A percentile compares a stretch with the other conserved stretches of the same genome.
Conservation (phyloP, 2,888 invertebrate species). For the Sinopyrophorus schimmeli region DNA sequence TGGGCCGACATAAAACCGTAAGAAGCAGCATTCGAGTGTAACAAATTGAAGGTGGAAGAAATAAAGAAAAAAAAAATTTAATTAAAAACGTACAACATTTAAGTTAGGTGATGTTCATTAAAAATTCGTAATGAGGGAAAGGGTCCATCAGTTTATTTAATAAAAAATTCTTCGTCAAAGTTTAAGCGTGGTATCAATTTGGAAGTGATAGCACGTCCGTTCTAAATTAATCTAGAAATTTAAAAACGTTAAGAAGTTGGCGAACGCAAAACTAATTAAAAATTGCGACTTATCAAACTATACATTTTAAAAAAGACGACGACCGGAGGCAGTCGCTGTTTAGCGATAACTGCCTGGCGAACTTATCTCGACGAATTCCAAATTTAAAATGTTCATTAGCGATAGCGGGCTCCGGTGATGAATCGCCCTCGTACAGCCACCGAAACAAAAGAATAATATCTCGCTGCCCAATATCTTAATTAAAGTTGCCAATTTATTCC, state of each 20-base stretch:
- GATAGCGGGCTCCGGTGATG: constrained; percentile 52
- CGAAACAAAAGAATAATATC: constrained; percentile 57
- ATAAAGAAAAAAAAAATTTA: too few species aligned
- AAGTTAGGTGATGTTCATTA: too few species aligned
- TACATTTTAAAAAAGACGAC: constrained; percentile 8
- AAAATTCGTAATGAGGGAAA: too few species aligned
- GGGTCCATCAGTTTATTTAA: too few species aligned
- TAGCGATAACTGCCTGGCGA: constrained; percentile 19
- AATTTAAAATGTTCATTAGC: constrained; percentile 56
- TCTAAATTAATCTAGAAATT: too few species aligned
- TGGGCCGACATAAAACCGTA: too few species aligned
- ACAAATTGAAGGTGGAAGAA: too few species aligned
- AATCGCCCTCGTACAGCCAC: constrained; percentile 49
- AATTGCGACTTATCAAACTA: constrained; percentile 12
- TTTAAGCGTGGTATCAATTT: too few species aligned
- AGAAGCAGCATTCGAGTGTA: too few species aligned
- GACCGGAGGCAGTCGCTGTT: constrained; percentile 11
- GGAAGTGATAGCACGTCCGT: too few species aligned
- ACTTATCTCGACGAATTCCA: constrained; percentile 35
- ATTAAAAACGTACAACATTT: too few species aligned
- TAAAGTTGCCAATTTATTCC: constrained; percentile 58
- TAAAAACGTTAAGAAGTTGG: neutral
- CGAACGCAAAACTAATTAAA: constrained; percentile 14
- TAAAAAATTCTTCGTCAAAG: too few species aligned
- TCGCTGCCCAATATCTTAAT: constrained; percentile 58